Conservation (phyloP, 2,888 invertebrate species). For the Spodoptera exigua region DNA sequence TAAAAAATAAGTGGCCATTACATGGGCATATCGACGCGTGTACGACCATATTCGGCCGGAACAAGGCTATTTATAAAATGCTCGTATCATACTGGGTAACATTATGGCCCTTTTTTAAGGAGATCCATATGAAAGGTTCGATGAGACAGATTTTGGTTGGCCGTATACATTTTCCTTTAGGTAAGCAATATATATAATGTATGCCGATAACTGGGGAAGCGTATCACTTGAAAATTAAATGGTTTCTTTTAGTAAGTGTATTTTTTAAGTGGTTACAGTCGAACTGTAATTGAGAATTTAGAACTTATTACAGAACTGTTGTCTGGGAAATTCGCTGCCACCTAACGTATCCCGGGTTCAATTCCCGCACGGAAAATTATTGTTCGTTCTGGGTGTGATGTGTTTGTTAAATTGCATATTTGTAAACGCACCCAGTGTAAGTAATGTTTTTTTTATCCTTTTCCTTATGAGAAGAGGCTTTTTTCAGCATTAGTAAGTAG, state of each 20-base stretch:
- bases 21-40: constrained; percentile 57
- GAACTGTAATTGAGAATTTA: no score
- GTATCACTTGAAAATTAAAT: constrained; percentile 10
- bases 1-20: constrained; percentile 62
- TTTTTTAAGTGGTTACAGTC: no score
- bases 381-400: no score
- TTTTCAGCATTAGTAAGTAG: no score
- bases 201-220: constrained; percentile 1
- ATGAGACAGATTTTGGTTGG: constrained; percentile 37
- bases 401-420: no score
- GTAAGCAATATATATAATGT: constrained; percentile 13
- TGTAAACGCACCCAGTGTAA: no score
- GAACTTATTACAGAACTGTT: no score
- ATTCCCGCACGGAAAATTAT: no score
- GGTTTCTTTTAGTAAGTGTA: not conserved
- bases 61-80: constrained; percentile 60
- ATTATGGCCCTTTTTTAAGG: constrained; percentile 50
- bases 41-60: constrained; percentile 57
- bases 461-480: no score
- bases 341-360: no score
- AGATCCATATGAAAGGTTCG: constrained; percentile 44
- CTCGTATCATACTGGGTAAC: constrained; percentile 49
- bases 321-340: no score
- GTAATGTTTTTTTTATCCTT: no score
- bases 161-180: constrained; percentile 21